phyloP scores from a whole-genome alignment of 2,797 vertebrate genomes.

The Gymnocypris eckloni region DNA sequence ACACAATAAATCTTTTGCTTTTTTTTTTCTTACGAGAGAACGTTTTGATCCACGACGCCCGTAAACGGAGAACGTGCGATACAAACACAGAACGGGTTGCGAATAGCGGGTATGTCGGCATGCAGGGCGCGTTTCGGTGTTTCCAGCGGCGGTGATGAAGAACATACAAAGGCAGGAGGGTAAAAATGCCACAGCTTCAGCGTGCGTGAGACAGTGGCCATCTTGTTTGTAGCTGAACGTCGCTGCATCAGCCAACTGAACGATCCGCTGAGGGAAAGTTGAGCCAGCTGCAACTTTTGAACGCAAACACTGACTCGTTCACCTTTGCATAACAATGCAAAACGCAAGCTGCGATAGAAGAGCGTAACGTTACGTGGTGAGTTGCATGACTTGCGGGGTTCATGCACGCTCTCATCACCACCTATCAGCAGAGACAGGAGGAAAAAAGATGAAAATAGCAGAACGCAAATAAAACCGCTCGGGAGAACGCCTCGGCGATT shows the following conservation, averaged over 20 bases:
- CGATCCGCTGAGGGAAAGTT: slow-evolving; percentile 54
- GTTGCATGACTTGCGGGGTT: slow-evolving; percentile 35
- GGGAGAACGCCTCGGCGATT: slow-evolving; percentile 10
- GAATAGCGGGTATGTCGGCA: neutral
- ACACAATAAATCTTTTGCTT: slow-evolving; percentile 38
- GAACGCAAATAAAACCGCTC: neutral
- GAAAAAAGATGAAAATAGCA: slow-evolving; percentile 45
- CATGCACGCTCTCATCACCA: slow-evolving; percentile 53
- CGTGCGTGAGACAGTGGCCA: slow-evolving; percentile 78
- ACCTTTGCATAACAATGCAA: slow-evolving; percentile 36
- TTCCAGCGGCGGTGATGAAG: slow-evolving; percentile 43
- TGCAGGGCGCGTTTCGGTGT: slow-evolving; percentile 12
- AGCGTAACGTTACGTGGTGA: neutral
- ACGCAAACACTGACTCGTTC: slow-evolving; percentile 19
- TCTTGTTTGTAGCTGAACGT: slow-evolving; percentile 73
- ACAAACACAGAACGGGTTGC: neutral
- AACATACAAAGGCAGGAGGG: slow-evolving; percentile 71
- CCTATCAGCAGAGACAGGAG: slow-evolving; percentile 6
- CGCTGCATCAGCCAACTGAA: slow-evolving; percentile 48
- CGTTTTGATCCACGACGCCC: slow-evolving; percentile 19
- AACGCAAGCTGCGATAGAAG: slow-evolving; percentile 42
- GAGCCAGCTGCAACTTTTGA: slow-evolving; percentile 55
- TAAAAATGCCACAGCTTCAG: slow-evolving; percentile 69
- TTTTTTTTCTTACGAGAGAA: neutral
- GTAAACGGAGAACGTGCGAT: neutral